phyloP scores from a whole-genome alignment of 2,113 vertebrate genomes.

The Ardeotis arabs region DNA sequence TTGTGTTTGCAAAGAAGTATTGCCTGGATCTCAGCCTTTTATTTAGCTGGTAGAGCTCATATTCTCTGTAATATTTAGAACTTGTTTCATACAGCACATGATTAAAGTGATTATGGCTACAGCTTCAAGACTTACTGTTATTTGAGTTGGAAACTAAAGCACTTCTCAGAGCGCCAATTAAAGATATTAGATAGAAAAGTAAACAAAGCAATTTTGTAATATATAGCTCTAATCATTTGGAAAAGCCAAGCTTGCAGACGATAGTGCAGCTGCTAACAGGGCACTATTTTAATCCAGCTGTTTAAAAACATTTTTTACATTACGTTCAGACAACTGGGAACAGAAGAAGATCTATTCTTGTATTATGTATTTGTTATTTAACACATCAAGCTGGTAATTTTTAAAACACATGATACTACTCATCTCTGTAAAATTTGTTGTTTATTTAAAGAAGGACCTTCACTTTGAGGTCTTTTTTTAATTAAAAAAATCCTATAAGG shows the following conservation, averaged over 20 bases:
- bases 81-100: conserved; percentile 25
- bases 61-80: conserved; percentile 17
- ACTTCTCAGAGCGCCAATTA: not conserved
- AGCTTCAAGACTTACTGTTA: not conserved
- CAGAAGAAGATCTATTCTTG: not conserved
- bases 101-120: not conserved
- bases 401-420: not conserved
- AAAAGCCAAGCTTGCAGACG: conserved; percentile 11
- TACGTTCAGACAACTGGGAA: not conserved
- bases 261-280: conserved; percentile 9
- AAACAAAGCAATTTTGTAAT: conserved; percentile 6
- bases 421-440: not conserved
- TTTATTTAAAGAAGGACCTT: not conserved
- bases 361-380: not conserved
- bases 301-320: conserved; percentile 27
- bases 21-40: conserved; percentile 31
- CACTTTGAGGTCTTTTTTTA: not conserved
- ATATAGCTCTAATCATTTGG: not conserved
- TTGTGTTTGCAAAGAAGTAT: conserved; percentile 29
- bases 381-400: not conserved
- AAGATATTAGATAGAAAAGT: conserved; percentile 24
- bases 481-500: not conserved
- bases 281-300: conserved; percentile 4
- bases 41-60: not conserved
- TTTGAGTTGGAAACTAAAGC: conserved; percentile 41